A percentile compares a stretch with the other conserved stretches of the same genome.
These are phyloP conservation scores for Scotopteryx bipunctaria DNA, from an alignment of 2,888 invertebrate species.

Conservation along the genomic window DNA sequence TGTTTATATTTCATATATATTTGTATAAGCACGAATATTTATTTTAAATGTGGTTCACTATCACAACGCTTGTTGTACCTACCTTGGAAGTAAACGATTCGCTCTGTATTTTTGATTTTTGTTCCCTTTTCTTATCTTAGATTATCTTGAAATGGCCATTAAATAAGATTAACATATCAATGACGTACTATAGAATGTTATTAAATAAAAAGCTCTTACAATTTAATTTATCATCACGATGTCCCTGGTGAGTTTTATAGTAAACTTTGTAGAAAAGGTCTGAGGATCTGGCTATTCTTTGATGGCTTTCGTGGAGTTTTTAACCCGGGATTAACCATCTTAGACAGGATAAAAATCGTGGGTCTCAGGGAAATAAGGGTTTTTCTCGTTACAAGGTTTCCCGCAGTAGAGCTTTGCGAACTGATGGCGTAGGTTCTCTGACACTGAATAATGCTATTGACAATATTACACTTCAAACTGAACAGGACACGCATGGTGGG, in stretches of 20 bases:
- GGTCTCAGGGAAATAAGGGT: too few species aligned
- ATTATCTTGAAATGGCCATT: too few species aligned
- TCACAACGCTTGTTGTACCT: conserved; percentile 55
- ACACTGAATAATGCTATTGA: too few species aligned
- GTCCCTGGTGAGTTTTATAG: conserved; percentile 29
- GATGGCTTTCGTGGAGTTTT: too few species aligned
- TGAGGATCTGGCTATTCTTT: conserved; percentile 42
- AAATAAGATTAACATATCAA: too few species aligned
- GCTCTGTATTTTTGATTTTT: conserved; percentile 8
- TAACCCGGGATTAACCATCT: too few species aligned
- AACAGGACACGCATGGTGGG: too few species aligned
- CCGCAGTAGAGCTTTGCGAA: too few species aligned
- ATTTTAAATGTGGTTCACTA: conserved; percentile 75
- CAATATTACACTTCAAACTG: too few species aligned
- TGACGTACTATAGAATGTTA: not conserved
- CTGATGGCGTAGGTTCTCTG: too few species aligned
- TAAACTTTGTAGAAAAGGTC: conserved; percentile 43
- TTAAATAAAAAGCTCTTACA: not conserved
- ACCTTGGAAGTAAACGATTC: conserved; percentile 29
- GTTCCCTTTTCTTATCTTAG: not conserved
- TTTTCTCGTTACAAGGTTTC: too few species aligned
- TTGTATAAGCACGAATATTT: conserved; percentile 33
- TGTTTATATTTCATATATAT: not conserved
- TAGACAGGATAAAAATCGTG: too few species aligned
- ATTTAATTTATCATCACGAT: not conserved